These are phyloP conservation scores for Caenorhabditis uteleia DNA, from an alignment of 2,888 invertebrate species.

Conservation along the genomic window DNA sequence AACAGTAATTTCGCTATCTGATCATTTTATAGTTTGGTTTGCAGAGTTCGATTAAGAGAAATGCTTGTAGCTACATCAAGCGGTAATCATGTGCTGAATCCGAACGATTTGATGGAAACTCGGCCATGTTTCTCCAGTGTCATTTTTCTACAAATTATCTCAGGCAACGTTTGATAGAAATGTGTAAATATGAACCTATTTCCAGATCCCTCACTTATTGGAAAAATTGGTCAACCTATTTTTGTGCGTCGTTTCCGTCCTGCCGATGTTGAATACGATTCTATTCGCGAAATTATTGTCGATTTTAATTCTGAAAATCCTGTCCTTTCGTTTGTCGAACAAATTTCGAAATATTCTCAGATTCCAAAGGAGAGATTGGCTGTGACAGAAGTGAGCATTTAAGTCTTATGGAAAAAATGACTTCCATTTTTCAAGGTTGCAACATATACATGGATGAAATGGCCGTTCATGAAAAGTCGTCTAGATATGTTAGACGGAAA, in stretches of 20 bases:
- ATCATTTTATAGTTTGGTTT: not conserved
- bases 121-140: conserved; percentile 20
- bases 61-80: not conserved
- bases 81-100: conserved; percentile 14
- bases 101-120: conserved; percentile 27
- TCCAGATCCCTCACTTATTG: conserved; percentile 26
- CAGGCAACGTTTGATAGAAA: conserved; percentile 16
- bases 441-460: conserved; percentile 43
- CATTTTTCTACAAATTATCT: conserved; percentile 48
- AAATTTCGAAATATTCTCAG: conserved; percentile 21
- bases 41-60: conserved; percentile 52
- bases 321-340: conserved; percentile 18
- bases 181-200: not conserved
- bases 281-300: conserved; percentile 33
- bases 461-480: conserved; percentile 46
- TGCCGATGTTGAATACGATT: conserved; percentile 34
- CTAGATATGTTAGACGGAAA: conserved; percentile 45
- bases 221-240: conserved; percentile 40
- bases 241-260: conserved; percentile 46
- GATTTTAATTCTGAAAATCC: conserved; percentile 22
- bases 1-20: conserved; percentile 31
- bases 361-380: conserved; percentile 45
- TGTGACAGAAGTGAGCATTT: conserved; percentile 31
- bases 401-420: too few species aligned
- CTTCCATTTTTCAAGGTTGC: conserved; percentile 16